Percentiles rank a stretch among this genome's conserved stretches.
Evolutionary conservation across 2,888 invertebrate genomes (phyloP).

Genomic region (Blera fallax): DNA sequence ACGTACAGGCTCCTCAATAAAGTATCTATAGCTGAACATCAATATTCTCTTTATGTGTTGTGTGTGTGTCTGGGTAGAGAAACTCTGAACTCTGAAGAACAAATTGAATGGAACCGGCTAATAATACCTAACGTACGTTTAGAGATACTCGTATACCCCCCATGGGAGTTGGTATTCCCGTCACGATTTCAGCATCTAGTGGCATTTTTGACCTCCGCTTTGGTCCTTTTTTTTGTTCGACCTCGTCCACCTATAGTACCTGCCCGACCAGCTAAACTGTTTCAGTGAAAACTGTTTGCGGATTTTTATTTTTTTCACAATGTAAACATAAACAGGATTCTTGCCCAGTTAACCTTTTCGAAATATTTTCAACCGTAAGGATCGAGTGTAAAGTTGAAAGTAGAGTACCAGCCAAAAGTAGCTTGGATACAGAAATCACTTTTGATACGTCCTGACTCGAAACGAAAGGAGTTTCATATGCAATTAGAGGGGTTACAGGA

Average conservation of each 20-base stretch:
- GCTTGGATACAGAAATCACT: not conserved
- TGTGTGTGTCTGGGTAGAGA: not conserved
- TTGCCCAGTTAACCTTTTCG: constrained; percentile 1
- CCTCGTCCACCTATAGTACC: not conserved
- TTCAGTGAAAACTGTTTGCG: constrained; percentile 13
- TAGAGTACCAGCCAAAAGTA: not conserved
- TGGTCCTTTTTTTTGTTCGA: not conserved
- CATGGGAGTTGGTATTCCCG: constrained; percentile 14
- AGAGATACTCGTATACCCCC: not conserved
- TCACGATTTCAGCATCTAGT: constrained; percentile 34
- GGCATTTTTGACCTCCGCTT: constrained; percentile 8
- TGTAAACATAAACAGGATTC: constrained; percentile 25
- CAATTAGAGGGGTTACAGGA: not conserved
- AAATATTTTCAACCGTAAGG: not conserved
- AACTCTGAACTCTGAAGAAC: not conserved
- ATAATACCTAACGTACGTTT: not conserved
- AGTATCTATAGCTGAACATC: not conserved
- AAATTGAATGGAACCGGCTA: constrained; percentile 2
- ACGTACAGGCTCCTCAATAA: not conserved
- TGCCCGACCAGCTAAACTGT: not conserved
- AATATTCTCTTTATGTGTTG: not conserved
- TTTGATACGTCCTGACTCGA: not conserved
- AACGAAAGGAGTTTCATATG: not conserved
- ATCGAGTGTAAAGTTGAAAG: not conserved
- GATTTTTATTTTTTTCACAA: not conserved